phyloP scores from a whole-genome alignment of 1,140 invertebrate species.

The Bursaphelenchus mucronatus region DNA sequence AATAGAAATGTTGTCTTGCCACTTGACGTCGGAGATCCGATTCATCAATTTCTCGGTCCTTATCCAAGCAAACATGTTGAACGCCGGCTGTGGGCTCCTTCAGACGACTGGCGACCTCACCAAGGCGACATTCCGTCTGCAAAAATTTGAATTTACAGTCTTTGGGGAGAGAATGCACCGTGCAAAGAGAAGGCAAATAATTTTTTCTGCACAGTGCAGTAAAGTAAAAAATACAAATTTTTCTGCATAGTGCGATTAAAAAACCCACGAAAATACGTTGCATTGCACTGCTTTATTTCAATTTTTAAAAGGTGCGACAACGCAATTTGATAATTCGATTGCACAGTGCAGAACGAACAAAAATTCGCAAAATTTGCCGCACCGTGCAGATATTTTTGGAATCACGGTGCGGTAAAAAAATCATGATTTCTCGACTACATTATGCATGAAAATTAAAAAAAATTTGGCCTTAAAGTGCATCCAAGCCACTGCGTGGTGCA shows the following conservation, averaged over 20 bases:
- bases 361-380: no score
- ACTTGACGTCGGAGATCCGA: slow-evolving; percentile 32
- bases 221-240: background rate
- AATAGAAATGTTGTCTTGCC: slow-evolving; percentile 32
- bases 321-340: no score
- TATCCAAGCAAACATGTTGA: slow-evolving; percentile 20
- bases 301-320: no score
- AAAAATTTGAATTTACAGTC: slow-evolving; percentile 37
- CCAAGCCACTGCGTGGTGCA: no score
- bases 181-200: background rate
- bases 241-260: slow-evolving; percentile 3
- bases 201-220: slow-evolving; percentile 8
- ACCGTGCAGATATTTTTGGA: no score
- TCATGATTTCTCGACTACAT: no score
- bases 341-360: no score
- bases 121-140: slow-evolving; percentile 37
- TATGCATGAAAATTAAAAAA: no score
- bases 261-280: background rate
- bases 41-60: slow-evolving; percentile 24
- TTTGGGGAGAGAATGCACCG: slow-evolving; percentile 31
- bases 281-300: no score
- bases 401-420: no score
- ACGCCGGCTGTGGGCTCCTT: slow-evolving; percentile 17
- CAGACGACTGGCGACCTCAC: slow-evolving; percentile 26
- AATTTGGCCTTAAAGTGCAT: no score